Base-by-base conservation (phyloP, 2,888 invertebrate genomes). In the Pecten maximus region DNA sequence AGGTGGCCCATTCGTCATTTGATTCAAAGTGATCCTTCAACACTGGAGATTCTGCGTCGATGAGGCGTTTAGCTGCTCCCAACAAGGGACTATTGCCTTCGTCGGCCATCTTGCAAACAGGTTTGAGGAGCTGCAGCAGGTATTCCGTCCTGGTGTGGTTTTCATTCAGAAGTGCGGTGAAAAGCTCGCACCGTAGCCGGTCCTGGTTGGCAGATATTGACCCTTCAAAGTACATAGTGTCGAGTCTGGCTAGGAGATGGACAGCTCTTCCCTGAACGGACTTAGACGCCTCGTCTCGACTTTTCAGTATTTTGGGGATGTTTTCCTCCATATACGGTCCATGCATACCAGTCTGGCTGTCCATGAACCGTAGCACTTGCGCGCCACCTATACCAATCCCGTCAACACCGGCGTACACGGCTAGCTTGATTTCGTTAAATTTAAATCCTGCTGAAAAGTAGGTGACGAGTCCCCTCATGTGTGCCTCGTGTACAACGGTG, bases 291-390 rank as follows among this genome's bases (percentile, higher is more conserved):
- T 93, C 93, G 88, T 94, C 94, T 60, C 94, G 90, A 48, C 91
- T 93, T 88, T 87, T 87, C 74, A 94, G 89, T 54, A 94, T 94
- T 50, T 91, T 89, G 12, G 94, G 93, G 44, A 94, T 94, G 91
- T 94, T 94, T 90, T 94, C 94, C 74, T 94, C 94, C 88, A 92
- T 94, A 92, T 94, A 94, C 6, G 94, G 94, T 0, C 94, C 94
- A 88, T 94, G 94, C 94, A 94, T 94, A 35, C 94, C 94, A 0
- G 93, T 94, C 40, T 93, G 91, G 23, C 91, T 89, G 91, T 94
- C 94, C 94, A 94, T 94, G 90, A 92, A 94, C 12, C 94, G 89
- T 74, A 94, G 91, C 0, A 94, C 94, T 87, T 94, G 94, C 23
- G 94, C 94, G 3, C 94, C 94, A 2, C 94, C 94, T 10, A 94